Evolutionary conservation across 2,797 vertebrate genomes (phyloP), one percentile per base, ranked within the genome.

Genomic region (Cirrhinus mrigala): DNA sequence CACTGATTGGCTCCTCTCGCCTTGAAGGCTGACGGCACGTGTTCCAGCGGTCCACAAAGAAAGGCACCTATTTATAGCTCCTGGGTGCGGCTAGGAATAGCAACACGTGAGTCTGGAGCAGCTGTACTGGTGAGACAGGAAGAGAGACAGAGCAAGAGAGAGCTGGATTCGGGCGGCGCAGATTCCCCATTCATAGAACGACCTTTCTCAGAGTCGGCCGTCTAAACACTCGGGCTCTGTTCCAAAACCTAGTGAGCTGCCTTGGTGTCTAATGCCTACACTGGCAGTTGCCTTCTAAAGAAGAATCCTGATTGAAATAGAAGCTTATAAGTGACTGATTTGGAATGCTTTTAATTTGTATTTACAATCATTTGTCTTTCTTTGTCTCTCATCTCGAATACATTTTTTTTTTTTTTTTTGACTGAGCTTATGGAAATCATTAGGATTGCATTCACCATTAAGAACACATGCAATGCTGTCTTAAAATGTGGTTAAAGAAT

Each of bases 51-150:
- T 76, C 75, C 48, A 73, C 71, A 85, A 84, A 87, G 84, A 87
- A 87, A 86, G 86, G 66, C 86, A 83, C 14, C 91, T 92, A 90
- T 89, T 89, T 91, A 87, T 90, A 91, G 89, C 64, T 69, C 68
- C 74, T 62, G 66, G 79, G 80, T 71, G 83, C 89, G 84, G 71
- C 88, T 86, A 37, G 77, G 82, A 90, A 92, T 90, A 92, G 88
- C 86, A 85, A 87, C 86, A 91, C 82, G 83, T 88, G 86, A 89
- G 81, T 79, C n/a, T 68, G 50, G 81, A 81, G 81, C 86, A 86
- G 85, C 85, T 84, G 86, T 68, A 58, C 75, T 78, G 48, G 50
- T 46, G 62, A 71, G 71, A 37, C 10, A 33, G 44, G 14, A 20
- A 68, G 60, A 56, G 83, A 75, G 68, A 81, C 37, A 50, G 66